Percentiles rank a stretch among this genome's conserved stretches.
These are phyloP conservation scores for Leptura quadrifasciata DNA, from an alignment of 2,888 invertebrate genomes.

Conservation along the genomic window DNA sequence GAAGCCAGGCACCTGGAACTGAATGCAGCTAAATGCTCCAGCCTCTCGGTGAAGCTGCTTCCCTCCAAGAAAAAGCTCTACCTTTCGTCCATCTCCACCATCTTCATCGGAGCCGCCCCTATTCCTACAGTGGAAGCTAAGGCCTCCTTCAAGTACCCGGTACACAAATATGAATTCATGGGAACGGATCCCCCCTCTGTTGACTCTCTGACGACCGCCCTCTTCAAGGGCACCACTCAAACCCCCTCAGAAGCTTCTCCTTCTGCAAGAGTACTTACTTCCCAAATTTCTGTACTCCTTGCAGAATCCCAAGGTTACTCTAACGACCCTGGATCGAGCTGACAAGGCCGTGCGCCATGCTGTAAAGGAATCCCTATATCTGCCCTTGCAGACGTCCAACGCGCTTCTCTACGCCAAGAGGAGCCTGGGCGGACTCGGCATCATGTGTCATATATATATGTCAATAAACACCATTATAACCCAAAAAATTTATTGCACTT, in stretches of 20 bases:
- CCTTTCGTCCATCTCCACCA: not conserved
- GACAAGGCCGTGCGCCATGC: constrained; percentile 43
- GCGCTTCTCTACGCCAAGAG: constrained; percentile 59
- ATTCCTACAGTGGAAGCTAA: constrained; percentile 14
- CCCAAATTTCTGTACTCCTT: constrained; percentile 47
- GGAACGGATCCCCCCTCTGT: not conserved
- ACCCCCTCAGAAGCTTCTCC: constrained; percentile 68
- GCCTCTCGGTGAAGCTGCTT: not conserved
- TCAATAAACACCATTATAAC: no score
- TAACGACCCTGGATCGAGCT: constrained; percentile 35
- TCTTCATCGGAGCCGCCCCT: not conserved
- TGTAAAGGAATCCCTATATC: constrained; percentile 72
- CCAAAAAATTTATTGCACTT: no score
- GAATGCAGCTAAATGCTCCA: not conserved
- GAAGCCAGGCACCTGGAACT: constrained; percentile 18
- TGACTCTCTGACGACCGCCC: constrained; percentile 19
- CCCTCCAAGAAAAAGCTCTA: constrained; percentile 8
- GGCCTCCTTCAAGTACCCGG: constrained; percentile 51
- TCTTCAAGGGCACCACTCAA: constrained; percentile 68
- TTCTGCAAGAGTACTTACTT: constrained; percentile 39
- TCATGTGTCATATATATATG: no score
- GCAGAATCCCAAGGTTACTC: constrained; percentile 61
- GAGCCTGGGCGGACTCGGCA: constrained; percentile 50
- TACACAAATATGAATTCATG: constrained; percentile 42
- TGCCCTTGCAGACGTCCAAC: constrained; percentile 71